Evolutionary conservation across 2,797 vertebrate species (phyloP), one percentile per base, ranked within the genome.

Genomic region (Macropus fuliginosus): DNA sequence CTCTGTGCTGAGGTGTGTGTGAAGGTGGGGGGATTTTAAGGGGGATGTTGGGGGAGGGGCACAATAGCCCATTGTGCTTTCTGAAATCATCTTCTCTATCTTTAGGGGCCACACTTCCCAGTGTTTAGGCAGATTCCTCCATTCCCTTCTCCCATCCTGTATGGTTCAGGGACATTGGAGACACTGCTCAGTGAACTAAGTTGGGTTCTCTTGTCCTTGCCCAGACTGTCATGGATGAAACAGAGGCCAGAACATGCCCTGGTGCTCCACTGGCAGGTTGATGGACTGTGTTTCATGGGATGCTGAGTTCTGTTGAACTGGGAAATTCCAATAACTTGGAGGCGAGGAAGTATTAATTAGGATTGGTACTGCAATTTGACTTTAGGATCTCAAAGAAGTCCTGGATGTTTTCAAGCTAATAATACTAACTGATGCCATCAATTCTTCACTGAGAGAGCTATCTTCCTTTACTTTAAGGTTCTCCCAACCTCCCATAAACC

Each of bases 21-120:
- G 29, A 56, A 91, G 55, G 87, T 52, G 96, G 94, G 50, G 92
- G 96, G 66, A 96, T 87, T 21, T 52, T 0, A 0, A 0, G 56
- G 91, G n/a, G 40, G 66, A 1, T 81, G 8, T 10, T 81, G 66
- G n/a, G 66, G 66, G 66, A 81, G 66, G 95, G 66, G 34, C 91
- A 97, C 97, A 98, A 97, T 95, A 90, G 91, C 50, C 93, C 57
- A 95, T 95, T 98, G 96, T 98, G 52, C 92, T 56, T 55, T 29
- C 55, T 4, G 34, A 52, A 92, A 74, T 93, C 57, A 18, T 91
- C 87, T 95, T 96, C 56, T 74, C 90, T 55, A 66, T 81, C n/a
- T 81, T 46, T 93, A 91, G 91, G 54, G 62, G 91, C 92, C 56
- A 91, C 66, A 92, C 91, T 90, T 90, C 90, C 90, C 52, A 57